Conservation (phyloP, 2,797 vertebrate species). For the Dipus sagitta region DNA sequence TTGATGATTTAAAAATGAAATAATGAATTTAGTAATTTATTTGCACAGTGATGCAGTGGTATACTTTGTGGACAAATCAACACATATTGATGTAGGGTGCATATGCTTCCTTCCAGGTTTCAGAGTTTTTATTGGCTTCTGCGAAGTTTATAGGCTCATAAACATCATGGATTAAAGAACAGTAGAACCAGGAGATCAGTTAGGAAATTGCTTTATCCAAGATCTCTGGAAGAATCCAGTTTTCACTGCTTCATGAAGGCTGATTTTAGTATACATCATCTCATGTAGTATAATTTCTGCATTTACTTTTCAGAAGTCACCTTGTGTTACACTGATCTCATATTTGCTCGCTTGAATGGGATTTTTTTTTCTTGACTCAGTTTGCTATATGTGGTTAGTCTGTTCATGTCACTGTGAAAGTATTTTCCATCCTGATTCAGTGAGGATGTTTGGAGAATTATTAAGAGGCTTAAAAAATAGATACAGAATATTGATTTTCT, state of each 20-base stretch:
- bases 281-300: conserved; percentile 27
- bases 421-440: conserved; percentile 13
- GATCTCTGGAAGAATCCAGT: conserved; percentile 5
- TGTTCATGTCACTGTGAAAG: conserved; percentile 19
- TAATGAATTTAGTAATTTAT: conserved; percentile 31
- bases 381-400: not conserved
- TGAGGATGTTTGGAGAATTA: conserved; percentile 47
- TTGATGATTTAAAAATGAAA: conserved; percentile 16
- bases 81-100: not conserved
- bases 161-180: conserved; percentile 58
- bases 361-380: conserved; percentile 20
- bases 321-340: conserved; percentile 19
- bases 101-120: conserved; percentile 4
- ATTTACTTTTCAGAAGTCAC: conserved; percentile 43
- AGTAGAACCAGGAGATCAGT: not conserved
- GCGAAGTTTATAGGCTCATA: conserved; percentile 53
- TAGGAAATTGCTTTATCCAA: conserved; percentile 37
- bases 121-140: conserved; percentile 56
- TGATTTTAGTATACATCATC: not conserved
- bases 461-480: conserved; percentile 52
- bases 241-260: not conserved
- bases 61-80: conserved; percentile 27
- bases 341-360: conserved; percentile 8
- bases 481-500: conserved; percentile 72
- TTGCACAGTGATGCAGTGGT: not conserved